These are phyloP conservation scores for Acleris cristana DNA, from an alignment of 2,888 invertebrate species.

Conservation along the genomic window DNA sequence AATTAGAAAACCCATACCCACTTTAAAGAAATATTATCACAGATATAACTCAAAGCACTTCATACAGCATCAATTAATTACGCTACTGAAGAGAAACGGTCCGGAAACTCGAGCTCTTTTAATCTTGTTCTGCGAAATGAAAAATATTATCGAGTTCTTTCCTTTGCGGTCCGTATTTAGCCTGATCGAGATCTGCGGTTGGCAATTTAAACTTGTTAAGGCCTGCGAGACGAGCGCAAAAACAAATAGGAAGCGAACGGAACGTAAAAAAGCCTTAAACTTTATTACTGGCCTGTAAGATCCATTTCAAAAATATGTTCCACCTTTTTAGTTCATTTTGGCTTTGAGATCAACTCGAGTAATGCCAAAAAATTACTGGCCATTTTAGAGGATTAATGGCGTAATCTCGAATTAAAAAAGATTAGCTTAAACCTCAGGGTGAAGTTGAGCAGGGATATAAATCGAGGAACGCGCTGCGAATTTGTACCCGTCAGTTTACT, in stretches of 20 bases:
- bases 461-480: constrained; percentile 14
- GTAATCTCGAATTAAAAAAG: constrained; percentile 34
- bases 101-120: constrained; percentile 10
- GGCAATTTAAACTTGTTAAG: constrained; percentile 31
- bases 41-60: not conserved
- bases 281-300: not conserved
- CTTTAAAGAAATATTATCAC: no score
- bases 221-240: constrained; percentile 8
- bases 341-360: not conserved
- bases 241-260: constrained; percentile 7
- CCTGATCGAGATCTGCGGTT: constrained; percentile 10
- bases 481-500: constrained; percentile 15
- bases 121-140: constrained; percentile 11
- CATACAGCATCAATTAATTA: constrained; percentile 12
- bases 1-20: no score
- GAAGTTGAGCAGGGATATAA: constrained; percentile 10
- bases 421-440: constrained; percentile 16
- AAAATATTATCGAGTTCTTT: constrained; percentile 15
- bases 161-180: constrained; percentile 9
- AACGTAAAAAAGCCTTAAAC: not conserved
- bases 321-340: not conserved
- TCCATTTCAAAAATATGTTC: not conserved
- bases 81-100: constrained; percentile 1
- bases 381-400: constrained; percentile 23
- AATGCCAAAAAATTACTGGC: constrained; percentile 23